Evolutionary conservation across 2,797 vertebrate genomes (phyloP).

Genomic region (Sebastes matsubarae): DNA sequence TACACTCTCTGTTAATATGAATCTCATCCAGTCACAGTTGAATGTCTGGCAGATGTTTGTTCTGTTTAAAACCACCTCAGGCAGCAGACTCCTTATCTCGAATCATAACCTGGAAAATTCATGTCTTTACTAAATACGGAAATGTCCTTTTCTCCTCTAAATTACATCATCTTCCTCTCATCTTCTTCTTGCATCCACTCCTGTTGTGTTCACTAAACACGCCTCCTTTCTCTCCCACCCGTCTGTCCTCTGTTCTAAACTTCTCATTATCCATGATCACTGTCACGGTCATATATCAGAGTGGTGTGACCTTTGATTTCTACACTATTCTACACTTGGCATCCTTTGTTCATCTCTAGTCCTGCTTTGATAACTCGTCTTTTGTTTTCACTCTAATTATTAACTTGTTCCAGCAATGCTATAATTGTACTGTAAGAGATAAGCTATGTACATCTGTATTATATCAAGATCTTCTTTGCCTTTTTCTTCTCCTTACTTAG

Average conservation of each 20-base stretch:
- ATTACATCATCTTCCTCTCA: neutral
- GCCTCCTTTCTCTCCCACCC: neutral
- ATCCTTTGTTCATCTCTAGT: neutral
- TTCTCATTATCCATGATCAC: neutral
- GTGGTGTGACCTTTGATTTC: neutral
- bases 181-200: neutral
- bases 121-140: neutral
- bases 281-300: neutral
- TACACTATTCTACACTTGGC: neutral
- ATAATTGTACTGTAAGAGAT: neutral
- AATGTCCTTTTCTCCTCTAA: conserved; percentile 14
- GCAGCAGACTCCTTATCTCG: neutral
- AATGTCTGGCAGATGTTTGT: neutral
- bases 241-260: neutral
- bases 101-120: neutral
- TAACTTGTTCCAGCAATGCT: neutral
- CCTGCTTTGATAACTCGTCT: neutral
- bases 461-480: neutral
- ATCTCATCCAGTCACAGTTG: neutral
- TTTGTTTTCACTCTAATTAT: neutral
- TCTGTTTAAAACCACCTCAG: neutral
- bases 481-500: neutral
- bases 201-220: neutral
- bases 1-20: neutral
- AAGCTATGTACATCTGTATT: neutral